Base-by-base conservation (phyloP, 1,140 invertebrate genomes). In the Lasioglossum baleicum region DNA sequence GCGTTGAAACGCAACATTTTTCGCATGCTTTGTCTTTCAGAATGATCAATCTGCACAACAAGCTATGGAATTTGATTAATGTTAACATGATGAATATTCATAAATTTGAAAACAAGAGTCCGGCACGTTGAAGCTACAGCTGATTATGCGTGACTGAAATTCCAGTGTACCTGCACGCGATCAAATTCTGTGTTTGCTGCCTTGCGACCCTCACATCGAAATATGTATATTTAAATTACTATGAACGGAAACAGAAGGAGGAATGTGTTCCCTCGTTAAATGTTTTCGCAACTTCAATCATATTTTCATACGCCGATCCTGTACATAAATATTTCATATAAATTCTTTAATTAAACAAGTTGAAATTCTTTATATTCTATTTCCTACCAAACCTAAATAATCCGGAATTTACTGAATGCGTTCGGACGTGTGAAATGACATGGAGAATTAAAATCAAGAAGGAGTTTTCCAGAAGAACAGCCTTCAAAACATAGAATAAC, bases 41-140 rank as follows among this genome's bases (percentile, higher is more conserved):
- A 5, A n/a, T 42, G 35, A 65, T 65, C 31, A 20, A 20, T 15
- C 40, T 65, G 63, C 63, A 40, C 31, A 40, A 40, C 10, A 42
- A 10, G 42, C 65, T 66, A 2, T 22, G 22, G 65, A 44, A 66
- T 66, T 13, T 40, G 42, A 44, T 66, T 13, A 66, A 66, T n/a
- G 40, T 48, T 48, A 10, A 22, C 42, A n/a, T 22, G 13, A 15
- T 71, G 69, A 79, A 79, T 79, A 79, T 79, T 72, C 61, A 78
- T 78, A 26, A 20, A 35, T 20, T 44, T 10, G 66, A 48, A 11
- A 58, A 44, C 35, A 22, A n/a, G 64, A 58, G 26, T n/a, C 13
- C n/a, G 22, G 20, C 75, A 26, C 31, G 75, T 64, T 58, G 22
- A 64, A 72, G 26, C 31, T 17, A 11, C 51, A 72, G 53, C 56